A percentile compares a stretch with the other conserved stretches of the same genome.
phyloP scores from a whole-genome alignment of 1,140 invertebrate genomes.

The Epicauta chinensis region DNA sequence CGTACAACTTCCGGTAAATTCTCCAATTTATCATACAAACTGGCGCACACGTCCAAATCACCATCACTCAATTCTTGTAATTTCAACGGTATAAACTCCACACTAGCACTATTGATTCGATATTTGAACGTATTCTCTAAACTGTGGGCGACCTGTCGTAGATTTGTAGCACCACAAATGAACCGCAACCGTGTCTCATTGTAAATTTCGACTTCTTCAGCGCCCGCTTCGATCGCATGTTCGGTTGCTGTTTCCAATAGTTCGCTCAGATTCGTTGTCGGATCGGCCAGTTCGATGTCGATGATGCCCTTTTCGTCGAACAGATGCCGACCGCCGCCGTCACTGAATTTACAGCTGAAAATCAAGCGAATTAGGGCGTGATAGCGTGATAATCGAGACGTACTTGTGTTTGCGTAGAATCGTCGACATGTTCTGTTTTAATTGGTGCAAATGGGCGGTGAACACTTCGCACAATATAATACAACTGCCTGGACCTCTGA shows the following conservation, averaged over 20 bases:
- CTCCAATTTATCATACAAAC: conserved; percentile 44
- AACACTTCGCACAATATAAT: conserved; percentile 43
- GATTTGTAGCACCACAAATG: conserved; percentile 35
- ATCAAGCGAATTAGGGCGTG: too few species aligned
- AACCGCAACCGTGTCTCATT: conserved; percentile 45
- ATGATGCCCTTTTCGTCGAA: conserved; percentile 52
- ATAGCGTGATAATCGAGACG: conserved; percentile 18
- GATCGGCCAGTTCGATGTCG: conserved; percentile 37
- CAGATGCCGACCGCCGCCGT: conserved; percentile 38
- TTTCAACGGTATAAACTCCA: conserved; percentile 44
- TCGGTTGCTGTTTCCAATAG: conserved; percentile 51
- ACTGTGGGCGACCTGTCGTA: conserved; percentile 36
- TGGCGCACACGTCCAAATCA: conserved; percentile 39
- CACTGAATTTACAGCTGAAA: conserved; percentile 32
- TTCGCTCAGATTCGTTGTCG: conserved; percentile 23
- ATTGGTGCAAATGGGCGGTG: conserved; percentile 37
- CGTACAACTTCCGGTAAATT: conserved; percentile 45
- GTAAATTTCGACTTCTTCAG: conserved; percentile 54
- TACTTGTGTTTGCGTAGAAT: conserved; percentile 48
- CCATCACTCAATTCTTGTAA: conserved; percentile 42
- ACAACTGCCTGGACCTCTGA: conserved; percentile 44
- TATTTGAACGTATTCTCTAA: conserved; percentile 44
- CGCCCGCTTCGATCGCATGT: conserved; percentile 55
- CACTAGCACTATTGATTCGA: conserved; percentile 42
- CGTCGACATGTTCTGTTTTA: conserved; percentile 40